Percentiles rank a stretch among this genome's conserved stretches.
Conservation (phyloP, 2,113 vertebrate species). For the Echinops telfairi region DNA sequence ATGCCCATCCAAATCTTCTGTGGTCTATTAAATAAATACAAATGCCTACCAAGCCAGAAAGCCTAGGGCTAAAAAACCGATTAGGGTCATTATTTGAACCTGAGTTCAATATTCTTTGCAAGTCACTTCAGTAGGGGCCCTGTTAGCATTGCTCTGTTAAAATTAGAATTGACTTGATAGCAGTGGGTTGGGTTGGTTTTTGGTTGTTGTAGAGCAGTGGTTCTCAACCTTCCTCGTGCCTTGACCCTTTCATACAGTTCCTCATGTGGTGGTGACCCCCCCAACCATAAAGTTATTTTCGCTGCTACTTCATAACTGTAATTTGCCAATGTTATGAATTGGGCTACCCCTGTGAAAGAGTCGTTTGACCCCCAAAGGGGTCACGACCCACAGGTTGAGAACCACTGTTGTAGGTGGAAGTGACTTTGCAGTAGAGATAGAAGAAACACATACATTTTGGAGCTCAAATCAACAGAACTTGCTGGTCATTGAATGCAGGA, state of each 20-base stretch:
- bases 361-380: too few relatives aligned
- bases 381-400: too few relatives aligned
- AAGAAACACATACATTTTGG: neutral
- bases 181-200: too few relatives aligned
- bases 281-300: too few relatives aligned
- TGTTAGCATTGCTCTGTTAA: neutral
- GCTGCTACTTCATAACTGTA: too few relatives aligned
- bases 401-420: neutral
- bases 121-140: neutral
- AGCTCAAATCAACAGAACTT: too few relatives aligned
- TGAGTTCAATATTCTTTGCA: neutral
- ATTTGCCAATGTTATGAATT: too few relatives aligned
- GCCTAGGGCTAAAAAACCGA: neutral
- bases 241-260: neutral
- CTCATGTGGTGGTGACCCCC: too few relatives aligned
- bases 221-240: too few relatives aligned
- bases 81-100: neutral
- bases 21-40: neutral
- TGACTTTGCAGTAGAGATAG: neutral
- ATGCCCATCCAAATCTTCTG: neutral
- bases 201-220: too few relatives aligned
- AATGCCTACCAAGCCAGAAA: constrained; percentile 7
- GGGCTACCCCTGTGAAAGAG: too few relatives aligned
- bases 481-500: constrained; percentile 2
- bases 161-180: too few relatives aligned